These are phyloP conservation scores for Dolichallabes microphthalmus DNA, from an alignment of 2,113 vertebrate species.

Conservation along the genomic window DNA sequence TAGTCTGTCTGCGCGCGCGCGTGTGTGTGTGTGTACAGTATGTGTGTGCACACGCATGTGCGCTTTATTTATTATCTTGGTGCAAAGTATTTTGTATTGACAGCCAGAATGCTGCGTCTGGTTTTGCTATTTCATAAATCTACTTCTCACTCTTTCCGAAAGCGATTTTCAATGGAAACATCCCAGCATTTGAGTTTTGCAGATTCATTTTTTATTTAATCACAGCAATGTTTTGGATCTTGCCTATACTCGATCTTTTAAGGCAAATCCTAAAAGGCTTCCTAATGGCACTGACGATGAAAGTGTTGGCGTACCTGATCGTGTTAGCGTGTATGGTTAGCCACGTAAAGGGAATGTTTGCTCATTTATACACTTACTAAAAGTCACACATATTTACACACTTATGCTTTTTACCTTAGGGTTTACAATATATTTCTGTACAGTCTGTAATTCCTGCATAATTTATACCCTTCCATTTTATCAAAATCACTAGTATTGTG, in stretches of 20 bases:
- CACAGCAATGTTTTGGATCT: neutral
- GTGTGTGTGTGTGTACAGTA: no score
- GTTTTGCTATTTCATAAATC: no score
- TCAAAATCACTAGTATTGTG: neutral
- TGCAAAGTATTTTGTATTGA: neutral
- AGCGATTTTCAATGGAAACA: neutral
- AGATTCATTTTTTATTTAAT: neutral
- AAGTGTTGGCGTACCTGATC: neutral
- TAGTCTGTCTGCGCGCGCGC: neutral
- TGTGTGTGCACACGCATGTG: no score
- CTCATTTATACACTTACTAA: neutral
- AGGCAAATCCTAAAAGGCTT: neutral
- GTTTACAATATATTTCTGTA: no score
- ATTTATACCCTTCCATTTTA: no score
- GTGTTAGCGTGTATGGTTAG: conserved; percentile 1
- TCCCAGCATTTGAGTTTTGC: neutral
- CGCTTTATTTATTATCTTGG: neutral
- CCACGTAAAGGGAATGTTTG: neutral
- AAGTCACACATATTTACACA: no score
- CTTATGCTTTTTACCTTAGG: no score
- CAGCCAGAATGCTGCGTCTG: neutral
- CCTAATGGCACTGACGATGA: neutral
- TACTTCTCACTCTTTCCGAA: neutral
- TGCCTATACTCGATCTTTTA: neutral
- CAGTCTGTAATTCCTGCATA: no score